Evolutionary conservation across 1,140 invertebrate genomes (phyloP), one percentile per base, ranked within the genome.

Genomic region (Thrips palmi): DNA sequence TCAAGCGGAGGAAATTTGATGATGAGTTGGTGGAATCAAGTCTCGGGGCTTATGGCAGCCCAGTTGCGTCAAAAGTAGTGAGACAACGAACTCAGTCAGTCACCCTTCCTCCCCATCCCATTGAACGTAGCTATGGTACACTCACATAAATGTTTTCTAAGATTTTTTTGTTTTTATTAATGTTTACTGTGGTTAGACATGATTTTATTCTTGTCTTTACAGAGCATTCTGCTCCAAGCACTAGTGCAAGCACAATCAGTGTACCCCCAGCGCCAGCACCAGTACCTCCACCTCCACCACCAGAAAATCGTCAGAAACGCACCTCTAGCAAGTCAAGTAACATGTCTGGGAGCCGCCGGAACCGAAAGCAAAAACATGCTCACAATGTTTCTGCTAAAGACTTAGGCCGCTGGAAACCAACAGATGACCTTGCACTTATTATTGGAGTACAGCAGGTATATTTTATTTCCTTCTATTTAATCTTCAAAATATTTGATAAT

Each of bases 1-100:
- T 96, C 50, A 96, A 94, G 59, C 65, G 91, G 5, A 79, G 83
- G 49, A 87, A 91, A 46, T 97, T 97, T 64, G 91, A 97, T 56
- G 91, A 97, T 67, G 91, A 97, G 62, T 59, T 97, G 25, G 91
- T 96, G 0, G 79, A 87, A 58, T 84, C 48, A 15, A 52, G 50
- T 39, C 27, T 52, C 23, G 28, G 3, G 30, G 7, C 4, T 17
- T 3, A 25, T 33, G 14, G 22, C 33, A 10, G 19, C 37, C 14
- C 24, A 27, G 1, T 23, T 29, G 4, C 11, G 17, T 25, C 31
- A 28, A 39, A 34, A n/a, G 23, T 34, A 14, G 19, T 21, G 4
- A 34, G 23, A 19, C 11, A 18, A 17, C 19, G 18, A 34, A 14
- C 33, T 20, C 33, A 34, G 18, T 34, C 11, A 10, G 20, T n/a